Evolutionary conservation across 1,140 invertebrate species (phyloP), one percentile per base, ranked within the genome.

Genomic region (Drosophila baimaii): DNA sequence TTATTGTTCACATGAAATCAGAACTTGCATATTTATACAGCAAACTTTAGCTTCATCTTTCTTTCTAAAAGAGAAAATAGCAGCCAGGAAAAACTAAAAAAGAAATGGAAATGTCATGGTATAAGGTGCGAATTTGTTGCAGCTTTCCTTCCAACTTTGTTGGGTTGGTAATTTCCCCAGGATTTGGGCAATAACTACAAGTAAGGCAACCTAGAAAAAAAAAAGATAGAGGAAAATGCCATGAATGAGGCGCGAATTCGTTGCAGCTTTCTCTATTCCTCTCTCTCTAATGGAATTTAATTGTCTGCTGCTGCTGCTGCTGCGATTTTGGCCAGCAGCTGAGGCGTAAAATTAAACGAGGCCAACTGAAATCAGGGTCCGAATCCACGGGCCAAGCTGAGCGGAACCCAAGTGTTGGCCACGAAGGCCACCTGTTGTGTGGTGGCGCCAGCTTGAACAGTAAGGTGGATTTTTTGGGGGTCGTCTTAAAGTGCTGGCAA

Each of bases 331-430:
- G 57, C 31, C 70, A 52, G 33, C 70, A 52, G 33, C 69, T 84
- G 72, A 68, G 81, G 77, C 81, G 81, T 77, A 72, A 83, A 85
- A 85, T 80, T 85, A 77, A 83, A 83, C 80, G 77, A 80, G 73
- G 82, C 76, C 76, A 81, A 63, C 77, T 79, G 61, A 79, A 79
- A 66, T 79, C 76, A 55, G 80, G 46, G 79, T 58, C 71, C 63
- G 43, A 46, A 59, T 49, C 43, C 35, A 21, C 8, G 19, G 23
- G 35, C 12, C 49, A 58, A 63, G 70, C 57, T 73, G 29, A 74
- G 71, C 71, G 71, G 41, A 74, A 74, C 57, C 71, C 69, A 73
- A 54, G 52, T 47, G 71, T 74, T 46, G 68, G 49, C 51, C 65
- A 56, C 51, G 19, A 54, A 23, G 17, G 47, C n/a, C 69, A 74